Evolutionary conservation across 2,113 vertebrate species (phyloP), one percentile per base, ranked within the genome.

Genomic region (Pterocles orientalis): DNA sequence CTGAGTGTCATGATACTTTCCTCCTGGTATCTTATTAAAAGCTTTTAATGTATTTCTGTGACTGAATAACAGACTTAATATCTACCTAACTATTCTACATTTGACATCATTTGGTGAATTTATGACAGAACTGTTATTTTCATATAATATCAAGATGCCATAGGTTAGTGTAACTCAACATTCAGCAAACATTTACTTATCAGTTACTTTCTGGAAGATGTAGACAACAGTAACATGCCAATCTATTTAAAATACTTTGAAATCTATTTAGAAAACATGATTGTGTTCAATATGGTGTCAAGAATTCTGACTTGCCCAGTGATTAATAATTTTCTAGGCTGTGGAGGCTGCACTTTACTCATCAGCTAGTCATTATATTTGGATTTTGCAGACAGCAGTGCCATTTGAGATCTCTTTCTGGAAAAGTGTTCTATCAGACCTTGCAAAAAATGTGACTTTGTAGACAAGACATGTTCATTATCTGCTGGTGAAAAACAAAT

Each of bases 141-240:
- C 75, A 21, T 26, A 21, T 36, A 70, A 58, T 1, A 0, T 41
- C 43, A 85, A 82, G 29, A 14, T 3, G 0, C 1, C 13, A 7
- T 9, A 39, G 6, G 5, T 39, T 43, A 62, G 18, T 19, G 7
- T n/a, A 48, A 64, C 12, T 61, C 5, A 41, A 33, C n/a, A n/a
- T 90, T 72, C 69, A 62, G 23, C 18, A 90, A 18, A 13, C 18
- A 28, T 41, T 31, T 64, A 3, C 12, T 24, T 69, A 60, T 14
- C 15, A 29, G 20, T 39, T 56, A 5, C 7, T 39, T 85, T 76
- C 64, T 76, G 34, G 62, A 43, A 77, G 18, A n/a, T 43, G 18
- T 47, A 33, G 10, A 6, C 18, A 61, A 43, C 4, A 53, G 13
- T 43, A 58, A 48, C 13, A 34, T 50, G 5, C 6, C 45, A 62